Evolutionary conservation across 2,888 invertebrate species (phyloP).

Genomic region (Leuctra nigra): DNA sequence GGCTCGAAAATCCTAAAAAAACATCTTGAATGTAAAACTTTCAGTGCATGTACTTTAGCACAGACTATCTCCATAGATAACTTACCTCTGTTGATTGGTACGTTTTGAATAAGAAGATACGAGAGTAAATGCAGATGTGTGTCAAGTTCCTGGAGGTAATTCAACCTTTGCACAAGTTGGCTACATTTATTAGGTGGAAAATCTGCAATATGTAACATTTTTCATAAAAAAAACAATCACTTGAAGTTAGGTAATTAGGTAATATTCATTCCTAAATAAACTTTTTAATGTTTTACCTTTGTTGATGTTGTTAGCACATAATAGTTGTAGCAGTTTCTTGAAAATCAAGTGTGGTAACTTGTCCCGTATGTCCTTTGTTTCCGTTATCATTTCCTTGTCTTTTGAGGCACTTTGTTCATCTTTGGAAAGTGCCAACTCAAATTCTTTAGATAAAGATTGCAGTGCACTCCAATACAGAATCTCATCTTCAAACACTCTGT

Average conservation of each 20-base stretch:
- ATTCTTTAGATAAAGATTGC: not conserved
- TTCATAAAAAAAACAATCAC: too few relatives aligned
- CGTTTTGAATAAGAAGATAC: constrained; percentile 12
- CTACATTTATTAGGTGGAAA: too few relatives aligned
- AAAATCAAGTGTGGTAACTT: constrained; percentile 18
- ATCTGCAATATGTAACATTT: too few relatives aligned
- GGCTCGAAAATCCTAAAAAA: too few relatives aligned
- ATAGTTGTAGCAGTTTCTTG: constrained; percentile 17
- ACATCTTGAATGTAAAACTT: too few relatives aligned
- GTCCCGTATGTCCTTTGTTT: constrained; percentile 8
- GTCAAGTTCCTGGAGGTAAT: constrained; percentile 27
- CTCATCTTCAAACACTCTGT: not conserved
- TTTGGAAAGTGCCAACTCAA: not conserved
- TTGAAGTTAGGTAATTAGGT: too few relatives aligned
- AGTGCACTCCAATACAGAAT: constrained; percentile 15
- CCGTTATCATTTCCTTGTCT: not conserved
- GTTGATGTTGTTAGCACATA: too few relatives aligned
- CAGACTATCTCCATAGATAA: too few relatives aligned
- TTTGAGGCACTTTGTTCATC: not conserved
- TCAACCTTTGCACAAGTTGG: too few relatives aligned
- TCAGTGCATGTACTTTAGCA: too few relatives aligned
- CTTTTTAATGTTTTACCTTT: too few relatives aligned
- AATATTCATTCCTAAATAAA: too few relatives aligned
- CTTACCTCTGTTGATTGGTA: constrained; percentile 7
- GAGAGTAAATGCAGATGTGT: constrained; percentile 9